Percentiles rank a stretch among this genome's conserved stretches.
phyloP scores from a whole-genome alignment of 2,888 invertebrate species.

The Endomychus coccineus region DNA sequence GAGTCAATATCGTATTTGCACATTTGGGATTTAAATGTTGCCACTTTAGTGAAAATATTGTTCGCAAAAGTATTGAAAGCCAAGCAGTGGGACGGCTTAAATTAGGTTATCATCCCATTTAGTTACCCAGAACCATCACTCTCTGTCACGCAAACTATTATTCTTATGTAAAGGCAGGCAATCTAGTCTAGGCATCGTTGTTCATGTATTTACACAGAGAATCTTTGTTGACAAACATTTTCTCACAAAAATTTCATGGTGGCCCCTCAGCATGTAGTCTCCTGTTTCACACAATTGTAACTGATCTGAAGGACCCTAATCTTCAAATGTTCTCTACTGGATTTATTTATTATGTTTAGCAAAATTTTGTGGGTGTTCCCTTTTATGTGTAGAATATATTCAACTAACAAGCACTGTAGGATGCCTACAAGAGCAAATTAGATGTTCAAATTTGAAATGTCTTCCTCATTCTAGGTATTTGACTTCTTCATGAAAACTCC shows the following conservation, averaged over 20 bases:
- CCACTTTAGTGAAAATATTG: too few relatives aligned
- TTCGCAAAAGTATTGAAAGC: too few relatives aligned
- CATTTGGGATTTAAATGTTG: too few relatives aligned
- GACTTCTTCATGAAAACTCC: too few relatives aligned
- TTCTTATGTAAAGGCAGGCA: slow-evolving; percentile 29
- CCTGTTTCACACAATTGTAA: slow-evolving; percentile 39
- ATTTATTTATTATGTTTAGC: slow-evolving; percentile 29
- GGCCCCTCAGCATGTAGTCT: slow-evolving; percentile 38
- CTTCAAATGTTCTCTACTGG: slow-evolving; percentile 20
- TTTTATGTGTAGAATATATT: slow-evolving; percentile 9
- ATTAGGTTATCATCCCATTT: slow-evolving; percentile 42
- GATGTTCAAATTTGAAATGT: too few relatives aligned
- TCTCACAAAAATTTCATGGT: slow-evolving; percentile 43
- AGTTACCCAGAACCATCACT: slow-evolving; percentile 36
- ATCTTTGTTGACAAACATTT: slow-evolving; percentile 45
- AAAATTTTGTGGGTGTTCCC: slow-evolving; percentile 28
- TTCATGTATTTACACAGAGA: slow-evolving; percentile 41
- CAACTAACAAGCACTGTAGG: slow-evolving; percentile 8
- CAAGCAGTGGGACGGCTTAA: slow-evolving; percentile 19
- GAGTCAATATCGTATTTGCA: too few relatives aligned
- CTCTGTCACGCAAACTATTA: slow-evolving; percentile 39
- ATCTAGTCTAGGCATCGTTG: slow-evolving; percentile 32
- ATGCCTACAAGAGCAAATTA: slow-evolving; percentile 18
- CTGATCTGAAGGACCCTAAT: slow-evolving; percentile 29
- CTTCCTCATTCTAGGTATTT: too few relatives aligned